Evolutionary conservation across 2,113 vertebrate genomes (phyloP), one percentile per base, ranked within the genome.

Genomic region (Stegastes partitus): DNA sequence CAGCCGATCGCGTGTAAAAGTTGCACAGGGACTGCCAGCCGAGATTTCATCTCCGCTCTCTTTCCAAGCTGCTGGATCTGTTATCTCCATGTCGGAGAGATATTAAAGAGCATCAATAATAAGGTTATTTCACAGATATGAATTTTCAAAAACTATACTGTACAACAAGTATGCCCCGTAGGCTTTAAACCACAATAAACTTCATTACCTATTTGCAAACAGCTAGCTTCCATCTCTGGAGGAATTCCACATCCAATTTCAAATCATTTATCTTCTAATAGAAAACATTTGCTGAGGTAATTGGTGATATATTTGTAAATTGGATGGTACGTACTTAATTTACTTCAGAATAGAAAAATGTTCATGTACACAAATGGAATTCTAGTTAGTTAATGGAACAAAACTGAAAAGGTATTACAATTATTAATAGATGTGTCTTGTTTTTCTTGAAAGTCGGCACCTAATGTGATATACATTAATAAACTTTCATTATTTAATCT

Each of bases 11-110:
- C 63, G 65, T 85, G 64, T 81, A 71, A 83, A 90, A 75, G 80
- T 78, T 72, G 77, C 57, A 37, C 66, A 0, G 77, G 72, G 65
- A 81, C 39, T 84, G 58, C 42, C 62, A 55, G 63, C 22, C 16
- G 44, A 77, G 83, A 87, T 81, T 75, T 56, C 55, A 92, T 87
- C 86, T 85, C 45, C 44, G 45, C 59, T 84, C 63, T 42, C 26
- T 47, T 55, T 79, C 67, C 66, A 58, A 4, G 2, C 58, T 69
- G 47, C 39, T 42, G 68, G 59, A 74, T 77, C 22, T 50, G 68
- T 56, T 59, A 73, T 76, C 82, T 23, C 50, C 37, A 19, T 19
- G 26, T 72, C 57, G 51, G 50, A 76, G 56, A 65, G 55, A 56
- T 61, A 79, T 70, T 81, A 68, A 74, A 82, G 47, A 57, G 64